Evolutionary conservation across 2,797 vertebrate genomes (phyloP).

Genomic region (Poeciliopsis gracilis): DNA sequence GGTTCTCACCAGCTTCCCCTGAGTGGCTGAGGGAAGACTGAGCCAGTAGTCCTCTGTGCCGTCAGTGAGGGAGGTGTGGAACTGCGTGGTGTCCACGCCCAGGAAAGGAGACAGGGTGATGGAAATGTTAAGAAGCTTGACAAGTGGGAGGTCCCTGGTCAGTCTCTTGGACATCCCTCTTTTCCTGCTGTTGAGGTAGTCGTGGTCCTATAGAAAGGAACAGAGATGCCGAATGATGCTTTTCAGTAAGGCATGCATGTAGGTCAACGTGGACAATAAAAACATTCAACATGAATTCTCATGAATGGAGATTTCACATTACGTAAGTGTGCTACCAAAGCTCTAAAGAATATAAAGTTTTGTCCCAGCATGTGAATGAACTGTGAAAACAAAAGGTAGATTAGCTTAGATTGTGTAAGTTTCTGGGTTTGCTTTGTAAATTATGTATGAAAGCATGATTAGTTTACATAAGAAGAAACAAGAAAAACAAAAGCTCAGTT

Average conservation of each 20-base stretch:
- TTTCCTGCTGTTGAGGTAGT: constrained; percentile 74
- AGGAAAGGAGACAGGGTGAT: constrained; percentile 88
- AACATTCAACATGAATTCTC: constrained; percentile 19
- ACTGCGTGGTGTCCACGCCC: constrained; percentile 83
- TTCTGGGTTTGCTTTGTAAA: background rate
- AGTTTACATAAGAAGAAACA: background rate
- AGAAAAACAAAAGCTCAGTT: background rate
- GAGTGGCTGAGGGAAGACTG: constrained; percentile 77
- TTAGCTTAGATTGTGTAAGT: constrained; percentile 49
- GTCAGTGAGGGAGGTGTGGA: constrained; percentile 83
- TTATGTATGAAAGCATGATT: background rate
- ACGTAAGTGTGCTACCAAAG: constrained; percentile 52
- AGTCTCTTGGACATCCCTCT: constrained; percentile 69
- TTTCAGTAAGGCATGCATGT: background rate
- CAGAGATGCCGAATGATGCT: background rate
- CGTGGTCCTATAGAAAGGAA: constrained; percentile 77
- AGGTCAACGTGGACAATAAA: constrained; percentile 2
- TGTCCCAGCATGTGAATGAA: constrained; percentile 25
- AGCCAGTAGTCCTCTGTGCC: constrained; percentile 85
- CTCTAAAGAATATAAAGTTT: constrained; percentile 38
- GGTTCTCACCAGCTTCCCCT: constrained; percentile 79
- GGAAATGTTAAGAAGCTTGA: constrained; percentile 87
- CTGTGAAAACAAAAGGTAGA: constrained; percentile 41
- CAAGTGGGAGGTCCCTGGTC: constrained; percentile 78
- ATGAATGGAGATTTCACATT: constrained; percentile 46